phyloP scores from a whole-genome alignment of 2,797 vertebrate species.

The Sebastes goodei region DNA sequence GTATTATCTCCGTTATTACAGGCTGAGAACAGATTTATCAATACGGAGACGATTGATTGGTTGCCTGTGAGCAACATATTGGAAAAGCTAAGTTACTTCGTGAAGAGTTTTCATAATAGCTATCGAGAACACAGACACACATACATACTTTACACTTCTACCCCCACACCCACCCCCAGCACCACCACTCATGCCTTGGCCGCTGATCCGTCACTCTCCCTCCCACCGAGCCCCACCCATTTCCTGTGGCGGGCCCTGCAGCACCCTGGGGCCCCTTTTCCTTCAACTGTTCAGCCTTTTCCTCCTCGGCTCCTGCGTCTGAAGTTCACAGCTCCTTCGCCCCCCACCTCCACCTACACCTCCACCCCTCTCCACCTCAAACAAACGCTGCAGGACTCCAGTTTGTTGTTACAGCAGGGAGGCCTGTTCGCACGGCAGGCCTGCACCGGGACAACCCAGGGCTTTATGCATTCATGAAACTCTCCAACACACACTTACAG shows the following conservation, averaged over 20 bases:
- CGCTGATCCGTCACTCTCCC: background rate
- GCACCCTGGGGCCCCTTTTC: constrained; percentile 57
- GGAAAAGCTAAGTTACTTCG: background rate
- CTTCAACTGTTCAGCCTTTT: constrained; percentile 56
- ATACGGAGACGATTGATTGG: background rate
- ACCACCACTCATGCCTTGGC: constrained; percentile 5
- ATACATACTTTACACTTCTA: background rate
- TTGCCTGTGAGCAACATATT: background rate
- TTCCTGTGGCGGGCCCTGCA: constrained; percentile 58
- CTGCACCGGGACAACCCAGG: constrained; percentile 30
- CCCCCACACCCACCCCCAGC: background rate
- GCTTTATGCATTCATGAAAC: constrained; percentile 57
- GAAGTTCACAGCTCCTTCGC: constrained; percentile 25
- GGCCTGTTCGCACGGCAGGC: constrained; percentile 51
- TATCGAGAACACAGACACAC: background rate
- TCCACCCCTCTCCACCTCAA: constrained; percentile 19
- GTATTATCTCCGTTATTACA: background rate
- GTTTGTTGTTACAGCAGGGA: constrained; percentile 54
- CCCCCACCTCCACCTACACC: background rate
- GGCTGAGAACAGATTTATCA: background rate
- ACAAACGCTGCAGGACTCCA: constrained; percentile 52
- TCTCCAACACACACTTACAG: background rate
- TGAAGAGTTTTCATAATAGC: background rate
- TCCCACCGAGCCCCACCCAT: constrained; percentile 29
- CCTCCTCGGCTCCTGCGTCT: constrained; percentile 28